Evolutionary conservation across 2,113 vertebrate species (phyloP).

Genomic region (Spheniscus mendiculus): DNA sequence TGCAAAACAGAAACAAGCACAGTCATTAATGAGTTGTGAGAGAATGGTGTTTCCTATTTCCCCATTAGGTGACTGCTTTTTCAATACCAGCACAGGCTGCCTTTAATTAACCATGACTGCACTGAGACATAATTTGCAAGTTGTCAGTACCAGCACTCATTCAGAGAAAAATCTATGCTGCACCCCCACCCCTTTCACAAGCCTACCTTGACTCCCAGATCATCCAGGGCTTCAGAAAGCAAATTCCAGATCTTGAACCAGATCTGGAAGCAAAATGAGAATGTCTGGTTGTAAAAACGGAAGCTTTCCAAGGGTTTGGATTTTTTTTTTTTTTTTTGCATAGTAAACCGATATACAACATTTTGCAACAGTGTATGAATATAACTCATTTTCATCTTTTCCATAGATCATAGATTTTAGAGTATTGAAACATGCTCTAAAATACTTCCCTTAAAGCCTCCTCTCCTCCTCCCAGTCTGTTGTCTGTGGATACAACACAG

Average conservation of each 20-base stretch:
- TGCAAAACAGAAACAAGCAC: not conserved
- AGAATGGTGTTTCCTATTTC: not conserved
- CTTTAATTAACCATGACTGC: not conserved
- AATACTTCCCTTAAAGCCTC: not conserved
- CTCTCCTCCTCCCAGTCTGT: constrained; percentile 27
- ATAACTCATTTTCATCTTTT: not conserved
- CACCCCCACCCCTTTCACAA: not conserved
- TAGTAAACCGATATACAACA: not conserved
- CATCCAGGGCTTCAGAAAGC: not conserved
- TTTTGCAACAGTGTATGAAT: not conserved
- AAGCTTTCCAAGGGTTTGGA: not conserved
- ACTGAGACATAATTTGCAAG: not conserved
- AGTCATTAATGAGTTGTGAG: not conserved
- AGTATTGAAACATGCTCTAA: not conserved
- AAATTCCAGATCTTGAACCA: not conserved
- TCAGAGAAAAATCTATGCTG: not conserved
- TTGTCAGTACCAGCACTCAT: not conserved
- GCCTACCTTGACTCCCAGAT: not conserved
- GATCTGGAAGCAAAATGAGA: not conserved
- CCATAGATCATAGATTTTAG: not conserved
- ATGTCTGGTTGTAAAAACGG: not conserved
- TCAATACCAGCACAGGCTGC: not conserved
- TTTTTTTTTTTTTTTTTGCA: not conserved
- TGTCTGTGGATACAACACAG: not conserved
- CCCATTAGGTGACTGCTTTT: not conserved